Evolutionary conservation across 1,140 invertebrate species (phyloP), one percentile per base, ranked within the genome.

Genomic region (Capitella teleta): DNA sequence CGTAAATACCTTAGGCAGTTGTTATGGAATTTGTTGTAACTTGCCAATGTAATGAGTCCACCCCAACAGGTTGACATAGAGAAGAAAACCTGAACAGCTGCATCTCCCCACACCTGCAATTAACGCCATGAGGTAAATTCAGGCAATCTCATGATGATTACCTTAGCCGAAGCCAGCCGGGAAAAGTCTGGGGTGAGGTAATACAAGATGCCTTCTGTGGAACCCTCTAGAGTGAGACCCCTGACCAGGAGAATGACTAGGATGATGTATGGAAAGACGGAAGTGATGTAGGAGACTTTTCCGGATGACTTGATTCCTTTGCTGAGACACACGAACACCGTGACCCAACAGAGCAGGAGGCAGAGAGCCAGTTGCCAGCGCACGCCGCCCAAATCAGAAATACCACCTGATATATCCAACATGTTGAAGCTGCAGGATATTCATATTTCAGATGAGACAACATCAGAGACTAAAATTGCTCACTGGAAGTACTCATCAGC

Each of bases 81-180:
- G 63, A 86, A 87, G 64, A 87, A 87, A 59, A 87, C 86, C 69
- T 87, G 85, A 10, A 86, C 82, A 3, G 84, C 84, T 0, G 85
- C 85, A 61, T 87, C 85, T 36, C 82, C 82, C 85, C 85, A 87
- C 1, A 87, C 85, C 47, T 49, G 30, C 28, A 34, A 47, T 19
- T 26, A n/a, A 43, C 10, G 24, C 18, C 21, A 44, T 26, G 25
- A 44, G 36, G 6, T 37, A 2, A n/a, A 21, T 37, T 6, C 36
- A 2, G n/a, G 6, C 16, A 14, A 40, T 16, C 3, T 24, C 8
- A 40, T 24, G 10, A 6, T 6, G n/a, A 8, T 8, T 47, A 49
- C 47, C 47, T 41, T 24, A 16, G 47, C 23, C 6, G 37, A 24
- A 18, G 26, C 18, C 3, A 49, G 47, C 37, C 41, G 38, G 24